These are phyloP conservation scores for Cettia cetti DNA, from an alignment of 2,113 vertebrate genomes.

Conservation along the genomic window DNA sequence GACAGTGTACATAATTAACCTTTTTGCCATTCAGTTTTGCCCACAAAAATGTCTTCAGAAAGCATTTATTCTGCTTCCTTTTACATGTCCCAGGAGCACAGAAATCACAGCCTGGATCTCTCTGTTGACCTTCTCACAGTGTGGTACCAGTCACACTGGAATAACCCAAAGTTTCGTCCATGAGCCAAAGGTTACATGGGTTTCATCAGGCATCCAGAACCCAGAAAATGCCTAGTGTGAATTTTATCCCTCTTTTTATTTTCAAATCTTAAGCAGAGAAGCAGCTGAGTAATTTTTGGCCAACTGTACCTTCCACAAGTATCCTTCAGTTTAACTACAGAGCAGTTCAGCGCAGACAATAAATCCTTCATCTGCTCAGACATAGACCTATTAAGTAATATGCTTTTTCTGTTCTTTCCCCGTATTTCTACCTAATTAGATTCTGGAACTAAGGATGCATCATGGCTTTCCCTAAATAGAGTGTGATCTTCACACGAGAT, in stretches of 20 bases:
- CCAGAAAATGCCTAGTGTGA: neutral
- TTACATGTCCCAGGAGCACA: neutral
- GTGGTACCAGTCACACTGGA: neutral
- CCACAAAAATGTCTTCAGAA: neutral
- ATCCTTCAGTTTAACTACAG: neutral
- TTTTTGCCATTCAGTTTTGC: neutral
- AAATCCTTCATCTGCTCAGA: neutral
- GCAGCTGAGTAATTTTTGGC: neutral
- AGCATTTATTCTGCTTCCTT: neutral
- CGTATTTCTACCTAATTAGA: neutral
- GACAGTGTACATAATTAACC: constrained; percentile 44
- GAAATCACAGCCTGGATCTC: neutral
- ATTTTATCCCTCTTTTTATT: neutral
- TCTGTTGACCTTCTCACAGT: neutral
- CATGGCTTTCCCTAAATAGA: neutral
- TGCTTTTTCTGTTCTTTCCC: neutral
- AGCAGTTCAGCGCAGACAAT: neutral
- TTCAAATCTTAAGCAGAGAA: neutral
- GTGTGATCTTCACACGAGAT: neutral
- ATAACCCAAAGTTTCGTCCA: neutral
- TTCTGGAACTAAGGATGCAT: neutral
- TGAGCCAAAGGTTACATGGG: neutral
- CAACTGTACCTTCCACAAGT: neutral
- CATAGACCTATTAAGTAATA: neutral
- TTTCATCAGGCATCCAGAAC: neutral